phyloP scores from a whole-genome alignment of 30 jellyfish, hydroid and myxozoan genomes.

The Mastigias papua region DNA sequence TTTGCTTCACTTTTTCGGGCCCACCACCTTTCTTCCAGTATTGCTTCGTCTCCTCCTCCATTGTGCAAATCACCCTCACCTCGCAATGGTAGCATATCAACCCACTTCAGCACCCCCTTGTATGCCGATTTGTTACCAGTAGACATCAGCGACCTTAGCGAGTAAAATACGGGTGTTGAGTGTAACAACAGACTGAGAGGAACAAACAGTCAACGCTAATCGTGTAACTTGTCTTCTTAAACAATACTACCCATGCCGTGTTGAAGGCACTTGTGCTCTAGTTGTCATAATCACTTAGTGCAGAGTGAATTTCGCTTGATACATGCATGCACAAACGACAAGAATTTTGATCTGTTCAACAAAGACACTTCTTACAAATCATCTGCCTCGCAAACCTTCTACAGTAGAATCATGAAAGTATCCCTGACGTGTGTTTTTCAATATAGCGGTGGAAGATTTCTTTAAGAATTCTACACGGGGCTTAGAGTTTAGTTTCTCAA shows the following conservation, averaged over 20 bases:
- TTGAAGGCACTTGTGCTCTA: neutral
- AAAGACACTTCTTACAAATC: constrained; percentile 33
- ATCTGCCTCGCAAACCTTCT: constrained; percentile 23
- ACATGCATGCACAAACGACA: neutral
- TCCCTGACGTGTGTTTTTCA: constrained; percentile 9
- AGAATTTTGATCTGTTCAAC: neutral
- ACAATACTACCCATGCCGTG: constrained; percentile 1
- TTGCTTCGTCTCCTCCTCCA: too few relatives aligned
- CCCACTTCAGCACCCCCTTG: neutral
- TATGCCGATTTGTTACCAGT: neutral
- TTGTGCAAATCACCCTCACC: too few relatives aligned
- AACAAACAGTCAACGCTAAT: constrained; percentile 1
- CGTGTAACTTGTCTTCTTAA: constrained; percentile 2
- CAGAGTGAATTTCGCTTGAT: constrained; percentile 19
- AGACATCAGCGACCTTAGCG: neutral
- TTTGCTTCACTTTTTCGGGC: too few relatives aligned
- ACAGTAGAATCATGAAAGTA: constrained; percentile 21
- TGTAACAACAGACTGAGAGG: constrained; percentile 5
- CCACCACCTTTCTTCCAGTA: too few relatives aligned
- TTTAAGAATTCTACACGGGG: neutral
- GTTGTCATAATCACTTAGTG: neutral
- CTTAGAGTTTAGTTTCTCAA: constrained; percentile 22
- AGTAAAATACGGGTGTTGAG: constrained; percentile 31
- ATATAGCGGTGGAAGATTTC: constrained; percentile 14
- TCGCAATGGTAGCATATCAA: neutral